Conservation (phyloP, 2,797 vertebrate genomes). For the Linurgus olivaceus region DNA sequence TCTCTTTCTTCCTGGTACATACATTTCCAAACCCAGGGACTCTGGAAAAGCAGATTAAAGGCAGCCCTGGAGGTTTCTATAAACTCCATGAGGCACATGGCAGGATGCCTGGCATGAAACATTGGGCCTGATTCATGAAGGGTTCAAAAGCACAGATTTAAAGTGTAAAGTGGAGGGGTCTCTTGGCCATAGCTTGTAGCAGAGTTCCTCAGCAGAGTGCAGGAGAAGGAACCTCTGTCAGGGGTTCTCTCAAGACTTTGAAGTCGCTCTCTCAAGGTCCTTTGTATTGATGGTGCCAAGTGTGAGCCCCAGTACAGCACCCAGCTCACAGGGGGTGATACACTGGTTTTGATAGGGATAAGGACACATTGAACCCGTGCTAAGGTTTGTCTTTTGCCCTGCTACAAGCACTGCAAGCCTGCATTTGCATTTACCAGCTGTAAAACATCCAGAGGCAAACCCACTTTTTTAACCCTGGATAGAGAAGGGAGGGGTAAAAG, state of each 20-base stretch:
- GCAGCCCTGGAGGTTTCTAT: conserved; percentile 13
- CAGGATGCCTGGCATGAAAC: conserved; percentile 20
- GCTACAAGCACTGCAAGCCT: neutral
- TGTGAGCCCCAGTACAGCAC: accelerated
- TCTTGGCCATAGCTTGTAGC: neutral
- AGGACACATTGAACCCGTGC: neutral
- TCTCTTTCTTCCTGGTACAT: neutral
- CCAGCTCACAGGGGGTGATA: neutral
- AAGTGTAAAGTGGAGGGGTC: neutral
- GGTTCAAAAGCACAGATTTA: neutral
- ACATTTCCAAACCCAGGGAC: neutral
- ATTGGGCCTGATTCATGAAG: neutral
- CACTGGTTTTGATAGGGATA: neutral
- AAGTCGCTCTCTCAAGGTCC: neutral
- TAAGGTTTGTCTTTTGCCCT: neutral
- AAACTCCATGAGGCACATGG: conserved; percentile 5
- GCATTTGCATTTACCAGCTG: neutral
- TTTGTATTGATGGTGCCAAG: neutral
- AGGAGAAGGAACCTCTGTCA: neutral
- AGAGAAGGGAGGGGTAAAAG: neutral
- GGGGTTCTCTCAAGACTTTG: neutral
- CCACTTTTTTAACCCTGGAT: neutral
- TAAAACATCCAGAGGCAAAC: neutral
- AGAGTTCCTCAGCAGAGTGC: neutral
- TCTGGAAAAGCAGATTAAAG: conserved; percentile 51